Evolutionary conservation across 2,113 vertebrate species (phyloP).

Genomic region (Notothenia rossii): DNA sequence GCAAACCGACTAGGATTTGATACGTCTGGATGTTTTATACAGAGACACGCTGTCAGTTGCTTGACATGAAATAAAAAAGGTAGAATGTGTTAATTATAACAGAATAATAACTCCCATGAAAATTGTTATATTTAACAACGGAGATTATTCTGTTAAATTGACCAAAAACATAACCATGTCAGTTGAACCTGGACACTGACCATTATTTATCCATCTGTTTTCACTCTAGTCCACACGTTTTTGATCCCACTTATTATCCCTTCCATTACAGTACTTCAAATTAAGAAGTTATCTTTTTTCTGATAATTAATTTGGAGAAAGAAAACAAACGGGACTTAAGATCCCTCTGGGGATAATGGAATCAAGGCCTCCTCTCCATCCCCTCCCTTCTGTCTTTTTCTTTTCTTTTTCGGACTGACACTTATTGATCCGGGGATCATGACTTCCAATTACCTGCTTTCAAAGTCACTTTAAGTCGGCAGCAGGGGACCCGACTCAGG

Average conservation of each 20-base stretch:
- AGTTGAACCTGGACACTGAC: background rate
- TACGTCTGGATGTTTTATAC: no score
- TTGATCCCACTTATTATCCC: background rate
- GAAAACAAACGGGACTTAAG: conserved; percentile 47
- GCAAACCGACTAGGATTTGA: background rate
- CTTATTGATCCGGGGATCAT: conserved; percentile 81
- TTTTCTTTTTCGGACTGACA: conserved; percentile 72
- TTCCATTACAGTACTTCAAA: conserved; percentile 25
- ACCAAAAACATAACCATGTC: background rate
- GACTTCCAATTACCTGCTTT: conserved; percentile 82
- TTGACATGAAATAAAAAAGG: background rate
- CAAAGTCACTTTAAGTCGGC: conserved; percentile 78
- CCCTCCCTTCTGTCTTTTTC: conserved; percentile 23
- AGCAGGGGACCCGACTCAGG: conserved; percentile 51
- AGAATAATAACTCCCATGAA: background rate
- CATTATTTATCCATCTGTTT: background rate
- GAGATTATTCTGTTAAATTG: background rate
- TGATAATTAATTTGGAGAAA: conserved; percentile 44
- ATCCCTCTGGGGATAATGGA: conserved; percentile 54
- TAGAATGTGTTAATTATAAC: background rate
- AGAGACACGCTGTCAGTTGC: background rate
- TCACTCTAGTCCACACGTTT: background rate
- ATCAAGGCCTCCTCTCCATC: conserved; percentile 30
- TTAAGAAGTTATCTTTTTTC: conserved; percentile 40
- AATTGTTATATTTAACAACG: background rate